These are phyloP conservation scores for Ptilorrhoa leucosticta DNA, from an alignment of 2,113 vertebrate species.

Conservation along the genomic window DNA sequence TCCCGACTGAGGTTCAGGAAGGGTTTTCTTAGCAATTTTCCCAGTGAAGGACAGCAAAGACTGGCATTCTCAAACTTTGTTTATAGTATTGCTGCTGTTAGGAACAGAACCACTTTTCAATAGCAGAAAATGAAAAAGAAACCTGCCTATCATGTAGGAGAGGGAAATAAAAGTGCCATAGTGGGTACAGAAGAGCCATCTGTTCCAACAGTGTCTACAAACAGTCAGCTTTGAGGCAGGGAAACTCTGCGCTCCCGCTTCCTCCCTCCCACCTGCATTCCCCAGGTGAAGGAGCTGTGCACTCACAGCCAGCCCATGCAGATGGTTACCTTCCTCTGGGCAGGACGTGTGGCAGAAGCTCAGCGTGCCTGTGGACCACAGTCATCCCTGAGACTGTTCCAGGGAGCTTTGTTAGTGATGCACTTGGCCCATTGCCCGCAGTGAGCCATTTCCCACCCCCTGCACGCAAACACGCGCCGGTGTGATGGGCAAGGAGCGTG, in stretches of 20 bases:
- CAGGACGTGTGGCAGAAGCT: background rate
- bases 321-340: background rate
- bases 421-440: fast-evolving
- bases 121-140: background rate
- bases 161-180: background rate
- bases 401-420: background rate
- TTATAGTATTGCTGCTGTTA: background rate
- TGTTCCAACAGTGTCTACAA: background rate
- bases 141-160: background rate
- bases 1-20: background rate
- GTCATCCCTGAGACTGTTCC: background rate
- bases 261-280: background rate
- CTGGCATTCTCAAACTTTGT: background rate
- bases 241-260: background rate
- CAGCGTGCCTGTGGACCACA: background rate
- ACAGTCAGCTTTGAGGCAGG: background rate
- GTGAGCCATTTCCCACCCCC: background rate
- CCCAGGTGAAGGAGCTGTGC: background rate
- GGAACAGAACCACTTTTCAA: background rate
- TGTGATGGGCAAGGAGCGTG: background rate
- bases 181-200: background rate
- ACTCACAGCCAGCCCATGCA: background rate
- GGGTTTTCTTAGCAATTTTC: background rate
- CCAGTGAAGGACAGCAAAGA: background rate
- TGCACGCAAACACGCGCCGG: fast-evolving